These are phyloP conservation scores for Stichopus horrens DNA, from an alignment of 53 echinoderm and acorn worm genomes.

Conservation along the genomic window DNA sequence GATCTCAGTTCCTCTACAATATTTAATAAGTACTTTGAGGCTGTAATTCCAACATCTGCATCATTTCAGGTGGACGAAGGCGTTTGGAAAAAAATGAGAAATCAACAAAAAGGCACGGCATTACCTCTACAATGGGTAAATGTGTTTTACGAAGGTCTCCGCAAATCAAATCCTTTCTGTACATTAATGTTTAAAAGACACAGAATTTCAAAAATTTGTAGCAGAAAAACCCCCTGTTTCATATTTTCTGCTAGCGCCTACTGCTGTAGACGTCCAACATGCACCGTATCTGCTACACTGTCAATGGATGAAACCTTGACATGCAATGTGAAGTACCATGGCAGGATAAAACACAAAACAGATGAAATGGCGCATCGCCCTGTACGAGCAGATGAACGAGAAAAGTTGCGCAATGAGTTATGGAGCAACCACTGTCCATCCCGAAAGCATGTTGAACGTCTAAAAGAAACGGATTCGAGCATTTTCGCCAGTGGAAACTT, in stretches of 20 bases:
- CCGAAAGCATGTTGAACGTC: not conserved
- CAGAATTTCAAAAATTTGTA: not conserved
- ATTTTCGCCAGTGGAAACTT: no score
- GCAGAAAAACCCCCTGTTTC: not conserved
- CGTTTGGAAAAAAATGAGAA: not conserved
- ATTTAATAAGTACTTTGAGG: not conserved
- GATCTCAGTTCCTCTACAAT: not conserved
- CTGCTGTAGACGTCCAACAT: not conserved
- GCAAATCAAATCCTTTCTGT: constrained; percentile 6
- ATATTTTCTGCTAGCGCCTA: not conserved
- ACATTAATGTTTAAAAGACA: constrained; percentile 21
- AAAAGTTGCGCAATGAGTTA: not conserved
- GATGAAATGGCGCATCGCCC: constrained; percentile 11
- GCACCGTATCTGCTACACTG: not conserved
- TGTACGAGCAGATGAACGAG: not conserved
- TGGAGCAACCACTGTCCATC: constrained; percentile 25
- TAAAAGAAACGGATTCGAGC: not conserved
- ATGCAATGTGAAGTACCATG: not conserved
- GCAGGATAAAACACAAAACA: not conserved
- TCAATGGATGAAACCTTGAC: not conserved
- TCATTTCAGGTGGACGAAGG: not conserved
- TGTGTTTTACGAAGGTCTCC: constrained; percentile 2
- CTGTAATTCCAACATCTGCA: not conserved
- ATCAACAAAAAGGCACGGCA: not conserved
- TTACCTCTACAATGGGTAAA: constrained; percentile 26